phyloP scores from a whole-genome alignment of 2,888 invertebrate genomes.

The Tolmerus cingulatus region DNA sequence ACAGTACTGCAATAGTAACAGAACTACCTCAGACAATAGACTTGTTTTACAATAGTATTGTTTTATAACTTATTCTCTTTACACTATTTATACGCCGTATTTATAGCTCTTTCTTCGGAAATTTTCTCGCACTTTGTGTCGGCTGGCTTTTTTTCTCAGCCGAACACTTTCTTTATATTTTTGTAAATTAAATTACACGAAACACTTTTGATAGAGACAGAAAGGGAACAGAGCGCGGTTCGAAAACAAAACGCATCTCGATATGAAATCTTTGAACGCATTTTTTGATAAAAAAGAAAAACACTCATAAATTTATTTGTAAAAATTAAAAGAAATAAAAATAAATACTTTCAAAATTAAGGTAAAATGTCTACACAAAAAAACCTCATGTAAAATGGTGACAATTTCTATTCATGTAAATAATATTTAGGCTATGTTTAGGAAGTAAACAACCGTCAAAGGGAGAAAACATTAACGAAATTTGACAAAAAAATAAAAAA shows the following conservation, averaged over 20 bases:
- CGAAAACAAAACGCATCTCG: background rate
- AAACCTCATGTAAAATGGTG: slow-evolving; percentile 46
- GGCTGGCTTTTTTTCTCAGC: background rate
- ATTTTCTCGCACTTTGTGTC: background rate
- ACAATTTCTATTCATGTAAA: slow-evolving; percentile 43
- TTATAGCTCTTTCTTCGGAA: background rate
- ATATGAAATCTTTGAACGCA: background rate
- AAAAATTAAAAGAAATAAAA: background rate
- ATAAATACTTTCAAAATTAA: slow-evolving; percentile 13
- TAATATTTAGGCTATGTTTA: slow-evolving; percentile 28
- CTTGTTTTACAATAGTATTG: slow-evolving; percentile 36
- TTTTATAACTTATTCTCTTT: slow-evolving; percentile 32
- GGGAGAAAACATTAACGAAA: slow-evolving; percentile 25
- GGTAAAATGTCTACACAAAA: slow-evolving; percentile 10
- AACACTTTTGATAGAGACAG: background rate
- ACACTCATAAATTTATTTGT: background rate
- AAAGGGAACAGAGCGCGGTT: background rate
- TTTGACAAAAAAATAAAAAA: slow-evolving; percentile 8
- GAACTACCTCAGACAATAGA: slow-evolving; percentile 60
- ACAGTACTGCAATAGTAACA: slow-evolving; percentile 63
- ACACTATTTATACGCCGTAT: slow-evolving; percentile 2
- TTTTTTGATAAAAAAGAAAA: background rate
- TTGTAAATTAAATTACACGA: background rate
- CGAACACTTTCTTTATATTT: background rate
- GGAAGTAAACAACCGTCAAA: slow-evolving; percentile 13